Evolutionary conservation across 2,797 vertebrate genomes (phyloP), one percentile per base, ranked within the genome.

Genomic region (Hapalemur alaotrensis): DNA sequence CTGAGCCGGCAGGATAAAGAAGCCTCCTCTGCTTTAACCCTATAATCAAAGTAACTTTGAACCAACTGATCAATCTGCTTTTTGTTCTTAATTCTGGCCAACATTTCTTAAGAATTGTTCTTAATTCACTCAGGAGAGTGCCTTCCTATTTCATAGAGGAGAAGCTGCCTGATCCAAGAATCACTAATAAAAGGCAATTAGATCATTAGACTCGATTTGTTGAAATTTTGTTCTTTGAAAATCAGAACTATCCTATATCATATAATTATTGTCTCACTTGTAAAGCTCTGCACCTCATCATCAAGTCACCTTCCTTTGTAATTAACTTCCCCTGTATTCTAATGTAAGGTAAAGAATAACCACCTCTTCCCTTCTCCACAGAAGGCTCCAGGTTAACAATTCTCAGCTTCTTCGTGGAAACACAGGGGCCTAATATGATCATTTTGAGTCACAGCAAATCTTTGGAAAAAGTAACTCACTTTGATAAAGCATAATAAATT

Each of bases 181-280:
- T 82, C 17, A 48, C 69, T 91, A 91, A 89, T 78, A 83, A 88
- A 88, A 72, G 52, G 43, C 89, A 88, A 83, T 92, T 83, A 83
- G 32, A 88, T 79, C 63, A 92, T 96, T 94, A 94, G 46, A 48
- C 54, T 81, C 59, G 88, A 91, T 96, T 88, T 83, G 70, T 41
- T 65, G 22, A 46, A 82, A 83, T 32, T 63, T 38, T n/a, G 15
- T 83, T 83, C 88, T 83, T 38, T 83, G 46, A 83, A 54, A 83
- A 70, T 84, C 80, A 52, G 70, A 69, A 48, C 78, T 59, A 43
- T 5, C 52, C 35, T 81, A 35, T 32, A 50, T 79, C 41, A 46
- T 15, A 67, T 54, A 90, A 87, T 69, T 63, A 92, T 18, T 69
- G 23, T 46, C 84, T 91, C 75, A 50, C 78, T 93, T 79, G 30